Percentiles rank a stretch among this genome's conserved stretches.
Conservation (phyloP, 2,113 vertebrate species). For the Dolichallabes microphthalmus region DNA sequence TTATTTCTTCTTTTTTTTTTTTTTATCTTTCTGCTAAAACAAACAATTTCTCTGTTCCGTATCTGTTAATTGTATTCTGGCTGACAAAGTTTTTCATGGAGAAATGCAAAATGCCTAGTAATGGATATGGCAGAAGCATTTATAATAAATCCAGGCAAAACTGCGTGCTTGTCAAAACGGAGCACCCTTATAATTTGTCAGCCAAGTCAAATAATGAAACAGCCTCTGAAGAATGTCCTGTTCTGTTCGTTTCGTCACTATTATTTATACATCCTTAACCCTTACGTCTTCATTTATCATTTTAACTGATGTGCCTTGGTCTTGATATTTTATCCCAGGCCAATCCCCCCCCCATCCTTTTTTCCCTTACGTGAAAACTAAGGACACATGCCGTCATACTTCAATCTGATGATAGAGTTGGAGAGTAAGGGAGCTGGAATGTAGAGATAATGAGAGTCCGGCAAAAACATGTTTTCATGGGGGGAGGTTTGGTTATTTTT, state of each 20-base stretch:
- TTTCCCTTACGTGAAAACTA: not conserved
- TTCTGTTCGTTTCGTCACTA: not conserved
- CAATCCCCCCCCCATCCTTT: not conserved
- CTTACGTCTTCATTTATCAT: not conserved
- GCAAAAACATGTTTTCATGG: not conserved
- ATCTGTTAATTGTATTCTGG: conserved; percentile 33
- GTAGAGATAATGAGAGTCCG: not conserved
- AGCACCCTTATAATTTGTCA: not conserved
- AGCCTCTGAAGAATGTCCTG: not conserved
- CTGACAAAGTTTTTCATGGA: not conserved
- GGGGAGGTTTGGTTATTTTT: not conserved
- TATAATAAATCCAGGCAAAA: not conserved
- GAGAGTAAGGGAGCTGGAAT: not conserved
- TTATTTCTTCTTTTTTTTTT: not conserved
- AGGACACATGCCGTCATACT: not conserved
- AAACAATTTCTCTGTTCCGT: not conserved
- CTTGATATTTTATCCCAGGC: not conserved
- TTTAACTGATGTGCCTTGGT: not conserved
- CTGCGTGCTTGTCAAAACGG: not conserved
- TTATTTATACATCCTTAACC: not conserved
- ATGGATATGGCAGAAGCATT: not conserved
- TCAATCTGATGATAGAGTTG: not conserved
- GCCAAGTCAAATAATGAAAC: not conserved
- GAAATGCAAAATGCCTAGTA: conserved; percentile 31
- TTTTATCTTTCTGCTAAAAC: not conserved